Percentiles rank a stretch among this genome's conserved stretches.
phyloP scores from a whole-genome alignment of 2,888 invertebrate genomes.

The Lithophane socia region DNA sequence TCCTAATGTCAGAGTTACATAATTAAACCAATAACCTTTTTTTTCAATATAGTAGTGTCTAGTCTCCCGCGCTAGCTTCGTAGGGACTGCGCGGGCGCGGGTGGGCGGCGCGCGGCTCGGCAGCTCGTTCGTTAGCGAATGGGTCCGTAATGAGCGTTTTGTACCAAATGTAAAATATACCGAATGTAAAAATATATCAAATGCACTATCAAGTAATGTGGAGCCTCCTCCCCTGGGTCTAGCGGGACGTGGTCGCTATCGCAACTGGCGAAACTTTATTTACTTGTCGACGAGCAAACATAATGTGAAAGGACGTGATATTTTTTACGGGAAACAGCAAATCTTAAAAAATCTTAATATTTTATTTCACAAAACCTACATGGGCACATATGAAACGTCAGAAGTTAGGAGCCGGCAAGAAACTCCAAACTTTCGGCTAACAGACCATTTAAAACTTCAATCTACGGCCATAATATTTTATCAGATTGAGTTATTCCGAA shows the following conservation, averaged over 20 bases:
- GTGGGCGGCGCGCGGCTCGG: constrained; percentile 38
- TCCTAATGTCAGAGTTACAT: background rate
- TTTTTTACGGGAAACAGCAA: background rate
- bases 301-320: too few relatives aligned
- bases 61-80: constrained; percentile 15
- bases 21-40: too few relatives aligned
- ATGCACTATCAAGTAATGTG: constrained; percentile 72
- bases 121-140: constrained; percentile 87
- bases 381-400: too few relatives aligned
- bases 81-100: constrained; percentile 15
- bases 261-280: background rate
- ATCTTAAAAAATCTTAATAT: too few relatives aligned
- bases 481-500: background rate
- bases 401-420: too few relatives aligned
- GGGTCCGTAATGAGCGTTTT: constrained; percentile 87
- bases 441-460: background rate
- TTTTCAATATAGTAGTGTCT: background rate
- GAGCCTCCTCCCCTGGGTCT: constrained; percentile 28
- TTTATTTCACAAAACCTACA: too few relatives aligned
- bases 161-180: constrained; percentile 78
- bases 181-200: constrained; percentile 86
- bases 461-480: background rate
- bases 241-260: constrained; percentile 18
- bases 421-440: too few relatives aligned
- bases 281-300: background rate